Conservation (phyloP, 2,797 vertebrate species). For the Ciconia nigra region DNA sequence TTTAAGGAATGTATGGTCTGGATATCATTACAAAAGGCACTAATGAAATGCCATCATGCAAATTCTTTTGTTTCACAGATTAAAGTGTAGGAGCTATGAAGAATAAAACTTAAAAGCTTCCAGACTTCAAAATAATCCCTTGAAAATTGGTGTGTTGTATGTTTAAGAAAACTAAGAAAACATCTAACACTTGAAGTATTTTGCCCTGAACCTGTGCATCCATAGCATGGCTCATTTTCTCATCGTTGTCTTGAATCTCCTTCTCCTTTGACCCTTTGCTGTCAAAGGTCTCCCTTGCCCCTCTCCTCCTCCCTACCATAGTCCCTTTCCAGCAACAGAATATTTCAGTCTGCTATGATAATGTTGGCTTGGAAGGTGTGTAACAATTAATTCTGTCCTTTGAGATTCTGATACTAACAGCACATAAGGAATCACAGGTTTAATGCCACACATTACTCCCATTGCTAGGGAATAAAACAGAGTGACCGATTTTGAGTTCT, state of each 20-base stretch:
- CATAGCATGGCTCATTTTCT: not conserved
- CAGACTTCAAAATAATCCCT: not conserved
- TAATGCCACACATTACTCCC: not conserved
- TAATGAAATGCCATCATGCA: not conserved
- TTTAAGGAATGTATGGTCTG: not conserved
- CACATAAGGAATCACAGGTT: not conserved
- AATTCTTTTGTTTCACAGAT: not conserved
- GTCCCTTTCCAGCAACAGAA: not conserved
- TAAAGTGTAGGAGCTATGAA: not conserved
- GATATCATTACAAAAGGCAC: not conserved
- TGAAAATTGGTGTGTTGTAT: not conserved
- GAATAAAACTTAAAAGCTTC: not conserved
- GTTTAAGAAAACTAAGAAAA: not conserved
- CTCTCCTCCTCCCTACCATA: not conserved
- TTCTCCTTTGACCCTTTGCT: not conserved
- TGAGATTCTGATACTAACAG: not conserved
- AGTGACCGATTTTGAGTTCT: not conserved
- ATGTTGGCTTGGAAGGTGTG: not conserved
- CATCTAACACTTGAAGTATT: not conserved
- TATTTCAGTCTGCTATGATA: not conserved
- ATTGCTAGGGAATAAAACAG: not conserved
- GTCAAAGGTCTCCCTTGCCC: not conserved
- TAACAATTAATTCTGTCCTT: not conserved
- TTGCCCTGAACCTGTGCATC: not conserved
- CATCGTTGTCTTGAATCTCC: not conserved